Evolutionary conservation across 2,888 invertebrate genomes (phyloP).

Genomic region (Myathropa florea): DNA sequence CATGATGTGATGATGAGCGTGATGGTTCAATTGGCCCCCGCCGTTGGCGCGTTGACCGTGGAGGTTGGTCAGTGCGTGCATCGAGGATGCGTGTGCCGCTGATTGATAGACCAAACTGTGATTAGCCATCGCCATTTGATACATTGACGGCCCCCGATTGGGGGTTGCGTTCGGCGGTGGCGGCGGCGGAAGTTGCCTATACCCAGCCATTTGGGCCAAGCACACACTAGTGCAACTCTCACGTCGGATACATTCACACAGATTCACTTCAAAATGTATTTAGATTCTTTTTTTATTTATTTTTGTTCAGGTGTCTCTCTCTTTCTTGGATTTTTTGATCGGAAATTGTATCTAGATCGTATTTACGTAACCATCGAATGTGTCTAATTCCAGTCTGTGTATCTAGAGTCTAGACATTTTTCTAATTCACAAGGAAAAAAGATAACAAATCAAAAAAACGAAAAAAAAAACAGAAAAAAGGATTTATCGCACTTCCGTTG

Average conservation of each 20-base stretch:
- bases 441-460: not conserved
- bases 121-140: slow-evolving; percentile 80
- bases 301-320: not conserved
- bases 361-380: not conserved
- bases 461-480: not conserved
- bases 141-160: slow-evolving; percentile 76
- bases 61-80: slow-evolving; percentile 79
- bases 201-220: slow-evolving; percentile 73
- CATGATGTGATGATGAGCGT: slow-evolving; percentile 78
- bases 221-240: slow-evolving; percentile 57
- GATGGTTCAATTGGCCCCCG: slow-evolving; percentile 67
- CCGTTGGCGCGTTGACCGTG: slow-evolving; percentile 77
- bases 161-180: slow-evolving; percentile 73
- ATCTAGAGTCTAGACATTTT: not conserved
- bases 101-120: slow-evolving; percentile 80
- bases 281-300: not conserved
- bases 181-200: slow-evolving; percentile 75
- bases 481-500: slow-evolving; percentile 34
- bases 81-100: slow-evolving; percentile 79
- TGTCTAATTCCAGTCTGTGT: not conserved
- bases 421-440: not conserved
- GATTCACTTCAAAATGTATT: not conserved
- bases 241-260: slow-evolving; percentile 61
- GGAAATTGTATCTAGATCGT: slow-evolving; percentile 3
- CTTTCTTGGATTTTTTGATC: not conserved